Percentiles rank a stretch among this genome's conserved stretches.
phyloP scores from a whole-genome alignment of 2,113 vertebrate genomes.

The Percina caprodes region DNA sequence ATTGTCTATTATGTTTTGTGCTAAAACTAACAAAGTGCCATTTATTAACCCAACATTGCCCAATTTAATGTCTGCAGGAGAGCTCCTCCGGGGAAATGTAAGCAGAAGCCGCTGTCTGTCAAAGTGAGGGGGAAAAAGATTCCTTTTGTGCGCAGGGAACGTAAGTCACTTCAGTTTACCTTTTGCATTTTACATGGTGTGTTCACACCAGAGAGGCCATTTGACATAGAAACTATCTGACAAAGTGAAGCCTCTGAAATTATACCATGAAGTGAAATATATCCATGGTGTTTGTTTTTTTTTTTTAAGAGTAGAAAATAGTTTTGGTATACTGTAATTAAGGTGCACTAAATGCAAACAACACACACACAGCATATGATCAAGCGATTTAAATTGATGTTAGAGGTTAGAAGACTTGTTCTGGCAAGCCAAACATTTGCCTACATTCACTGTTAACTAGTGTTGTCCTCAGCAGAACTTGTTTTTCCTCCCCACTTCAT shows the following conservation, averaged over 20 bases:
- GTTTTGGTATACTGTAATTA: background rate
- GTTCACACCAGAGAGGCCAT: slow-evolving; percentile 16
- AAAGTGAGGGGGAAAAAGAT: slow-evolving; percentile 86
- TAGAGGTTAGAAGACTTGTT: slow-evolving; percentile 22
- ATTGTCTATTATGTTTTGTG: background rate
- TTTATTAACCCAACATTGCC: too few relatives aligned
- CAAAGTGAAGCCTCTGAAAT: slow-evolving; percentile 5
- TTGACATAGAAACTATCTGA: slow-evolving; percentile 5
- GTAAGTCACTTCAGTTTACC: slow-evolving; percentile 80
- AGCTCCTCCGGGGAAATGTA: slow-evolving; percentile 89
- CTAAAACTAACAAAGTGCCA: background rate
- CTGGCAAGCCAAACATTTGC: slow-evolving; percentile 7
- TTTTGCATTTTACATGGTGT: background rate
- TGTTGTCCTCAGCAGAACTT: slow-evolving; percentile 27
- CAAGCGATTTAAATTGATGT: slow-evolving; percentile 19
- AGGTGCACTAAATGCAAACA: slow-evolving; percentile 4
- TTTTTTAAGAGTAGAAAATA: background rate
- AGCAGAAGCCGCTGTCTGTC: slow-evolving; percentile 82
- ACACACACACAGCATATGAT: slow-evolving; percentile 27
- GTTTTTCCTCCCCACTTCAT: background rate
- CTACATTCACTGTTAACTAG: background rate
- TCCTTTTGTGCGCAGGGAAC: slow-evolving; percentile 82
- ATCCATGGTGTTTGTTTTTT: background rate
- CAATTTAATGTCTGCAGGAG: slow-evolving; percentile 74
- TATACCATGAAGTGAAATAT: background rate